Evolutionary conservation across 64 coral and sea anemone genomes (phyloP).

Genomic region (Montipora efflorescens): DNA sequence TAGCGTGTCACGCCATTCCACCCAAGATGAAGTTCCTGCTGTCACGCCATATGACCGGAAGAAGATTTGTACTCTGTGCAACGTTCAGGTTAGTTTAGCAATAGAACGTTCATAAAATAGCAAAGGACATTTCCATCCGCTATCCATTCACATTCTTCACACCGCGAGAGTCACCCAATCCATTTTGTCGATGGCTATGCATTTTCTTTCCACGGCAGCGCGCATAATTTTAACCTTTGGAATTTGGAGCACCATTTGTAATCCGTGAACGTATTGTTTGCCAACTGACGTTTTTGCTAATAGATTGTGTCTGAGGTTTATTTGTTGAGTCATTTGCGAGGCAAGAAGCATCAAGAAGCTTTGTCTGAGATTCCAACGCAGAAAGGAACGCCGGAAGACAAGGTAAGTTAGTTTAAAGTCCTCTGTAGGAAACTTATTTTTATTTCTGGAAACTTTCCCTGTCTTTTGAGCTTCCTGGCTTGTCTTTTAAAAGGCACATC

Average conservation of each 20-base stretch:
- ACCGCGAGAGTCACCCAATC: too few species aligned
- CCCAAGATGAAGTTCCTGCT: slow-evolving; percentile 94
- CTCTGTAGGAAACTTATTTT: too few species aligned
- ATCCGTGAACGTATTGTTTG: background rate
- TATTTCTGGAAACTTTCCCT: too few species aligned
- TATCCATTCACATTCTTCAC: too few species aligned
- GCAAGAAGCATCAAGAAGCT: slow-evolving; percentile 89
- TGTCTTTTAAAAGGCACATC: too few species aligned
- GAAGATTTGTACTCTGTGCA: slow-evolving; percentile 94
- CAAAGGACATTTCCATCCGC: too few species aligned
- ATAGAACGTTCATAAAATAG: too few species aligned
- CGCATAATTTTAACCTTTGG: background rate
- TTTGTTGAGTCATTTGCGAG: slow-evolving; percentile 94
- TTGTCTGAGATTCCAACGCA: slow-evolving; percentile 70
- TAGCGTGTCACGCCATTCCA: slow-evolving; percentile 93
- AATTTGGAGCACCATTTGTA: too few species aligned
- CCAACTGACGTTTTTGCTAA: background rate
- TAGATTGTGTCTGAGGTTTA: slow-evolving; percentile 99
- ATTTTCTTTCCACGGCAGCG: background rate
- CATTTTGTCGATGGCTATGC: too few species aligned
- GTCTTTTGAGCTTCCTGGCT: too few species aligned
- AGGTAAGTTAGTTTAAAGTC: slow-evolving; percentile 4
- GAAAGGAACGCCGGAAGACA: slow-evolving; percentile 65
- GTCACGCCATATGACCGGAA: slow-evolving; percentile 97
- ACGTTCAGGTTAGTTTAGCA: slow-evolving; percentile 76